Evolutionary conservation across 2,113 vertebrate genomes (phyloP).

Genomic region (Gymnobelideus leadbeateri): DNA sequence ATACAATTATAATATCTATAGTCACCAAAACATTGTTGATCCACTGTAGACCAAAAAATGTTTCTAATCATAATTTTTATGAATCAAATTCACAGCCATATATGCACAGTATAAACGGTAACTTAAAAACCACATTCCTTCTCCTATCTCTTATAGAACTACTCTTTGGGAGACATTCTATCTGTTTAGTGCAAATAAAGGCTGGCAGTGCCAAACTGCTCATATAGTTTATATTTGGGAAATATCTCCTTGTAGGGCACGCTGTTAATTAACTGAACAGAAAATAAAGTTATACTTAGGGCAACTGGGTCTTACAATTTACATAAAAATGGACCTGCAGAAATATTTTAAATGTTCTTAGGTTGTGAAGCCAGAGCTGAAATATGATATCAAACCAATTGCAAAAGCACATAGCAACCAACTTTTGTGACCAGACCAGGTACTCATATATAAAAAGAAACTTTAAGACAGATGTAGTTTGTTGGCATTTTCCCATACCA

Average conservation of each 20-base stretch:
- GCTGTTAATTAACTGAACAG: constrained; percentile 31
- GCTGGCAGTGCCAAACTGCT: not conserved
- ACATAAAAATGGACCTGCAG: constrained; percentile 28
- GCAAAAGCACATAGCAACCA: constrained; percentile 81
- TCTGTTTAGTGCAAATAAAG: constrained; percentile 8
- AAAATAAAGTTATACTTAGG: constrained; percentile 32
- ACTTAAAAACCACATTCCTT: constrained; percentile 20
- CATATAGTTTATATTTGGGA: not conserved
- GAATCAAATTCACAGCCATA: constrained; percentile 47
- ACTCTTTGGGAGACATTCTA: not conserved
- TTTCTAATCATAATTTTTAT: constrained; percentile 30
- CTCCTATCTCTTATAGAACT: not conserved
- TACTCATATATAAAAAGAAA: constrained; percentile 69
- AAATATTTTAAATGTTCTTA: constrained; percentile 67
- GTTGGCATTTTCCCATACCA: constrained; percentile 88
- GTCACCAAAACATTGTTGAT: constrained; percentile 31
- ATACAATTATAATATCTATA: constrained; percentile 28
- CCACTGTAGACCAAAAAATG: not conserved
- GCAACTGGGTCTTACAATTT: not conserved
- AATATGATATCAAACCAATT: constrained; percentile 70
- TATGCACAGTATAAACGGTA: constrained; percentile 15
- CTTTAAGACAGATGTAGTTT: constrained; percentile 90
- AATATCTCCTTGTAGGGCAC: constrained; percentile 27
- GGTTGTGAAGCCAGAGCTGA: constrained; percentile 75
- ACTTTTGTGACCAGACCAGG: constrained; percentile 80